Conservation (phyloP, 2,113 vertebrate genomes). For the Alethe diademata region DNA sequence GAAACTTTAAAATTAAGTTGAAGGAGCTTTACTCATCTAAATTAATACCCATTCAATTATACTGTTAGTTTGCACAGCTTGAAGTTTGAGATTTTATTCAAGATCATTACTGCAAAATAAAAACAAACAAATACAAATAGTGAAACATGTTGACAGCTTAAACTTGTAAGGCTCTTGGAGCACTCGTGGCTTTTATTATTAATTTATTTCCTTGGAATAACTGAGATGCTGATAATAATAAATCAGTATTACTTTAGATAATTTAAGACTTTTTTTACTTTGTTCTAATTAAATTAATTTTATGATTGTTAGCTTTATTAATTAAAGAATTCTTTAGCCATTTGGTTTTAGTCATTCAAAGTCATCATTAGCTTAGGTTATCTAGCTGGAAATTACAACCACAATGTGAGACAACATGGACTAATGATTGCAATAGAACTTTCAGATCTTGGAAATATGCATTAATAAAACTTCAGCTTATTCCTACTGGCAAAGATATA, state of each 20-base stretch:
- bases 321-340: background rate
- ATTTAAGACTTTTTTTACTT: background rate
- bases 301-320: background rate
- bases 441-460: background rate
- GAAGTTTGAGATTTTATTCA: background rate
- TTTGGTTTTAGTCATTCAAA: background rate
- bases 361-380: background rate
- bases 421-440: background rate
- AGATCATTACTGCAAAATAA: background rate
- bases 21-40: background rate
- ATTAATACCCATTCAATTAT: background rate
- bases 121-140: background rate
- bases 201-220: background rate
- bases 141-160: background rate
- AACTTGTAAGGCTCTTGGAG: background rate
- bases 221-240: background rate
- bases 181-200: background rate
- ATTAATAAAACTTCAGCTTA: background rate
- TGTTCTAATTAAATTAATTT: background rate
- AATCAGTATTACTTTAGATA: background rate
- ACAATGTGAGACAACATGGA: background rate
- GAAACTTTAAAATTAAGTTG: background rate
- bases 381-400: background rate
- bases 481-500: background rate
- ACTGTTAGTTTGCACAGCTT: background rate